These are phyloP conservation scores for Ispidina picta DNA, from an alignment of 2,797 vertebrate species.

Conservation along the genomic window DNA sequence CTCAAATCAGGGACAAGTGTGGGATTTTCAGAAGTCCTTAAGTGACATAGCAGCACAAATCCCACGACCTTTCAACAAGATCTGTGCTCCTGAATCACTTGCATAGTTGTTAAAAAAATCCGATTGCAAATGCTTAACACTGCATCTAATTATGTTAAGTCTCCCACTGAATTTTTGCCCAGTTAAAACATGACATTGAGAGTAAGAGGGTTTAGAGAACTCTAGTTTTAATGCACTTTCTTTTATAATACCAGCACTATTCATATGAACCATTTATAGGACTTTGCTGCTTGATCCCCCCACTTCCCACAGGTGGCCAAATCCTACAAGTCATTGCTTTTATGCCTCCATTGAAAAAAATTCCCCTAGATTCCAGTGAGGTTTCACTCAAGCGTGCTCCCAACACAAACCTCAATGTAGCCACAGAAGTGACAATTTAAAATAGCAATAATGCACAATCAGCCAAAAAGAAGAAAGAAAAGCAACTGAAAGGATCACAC, in stretches of 20 bases:
- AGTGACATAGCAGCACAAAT: conserved; percentile 47
- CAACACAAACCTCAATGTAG: neutral
- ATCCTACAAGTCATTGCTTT: neutral
- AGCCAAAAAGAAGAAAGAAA: neutral
- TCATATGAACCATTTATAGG: neutral
- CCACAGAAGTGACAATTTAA: neutral
- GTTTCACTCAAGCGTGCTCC: neutral
- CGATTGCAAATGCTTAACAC: neutral
- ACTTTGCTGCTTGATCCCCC: neutral
- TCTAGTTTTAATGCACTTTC: neutral
- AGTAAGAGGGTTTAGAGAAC: neutral
- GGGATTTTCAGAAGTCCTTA: conserved; percentile 61
- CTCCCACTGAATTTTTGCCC: conserved; percentile 4
- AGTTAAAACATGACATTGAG: neutral
- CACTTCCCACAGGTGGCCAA: neutral
- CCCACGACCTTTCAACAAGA: conserved; percentile 28
- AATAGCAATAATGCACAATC: neutral
- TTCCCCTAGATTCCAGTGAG: neutral
- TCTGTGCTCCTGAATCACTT: conserved; percentile 44
- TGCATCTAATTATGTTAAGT: conserved; percentile 13
- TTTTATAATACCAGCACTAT: neutral
- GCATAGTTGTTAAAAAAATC: neutral
- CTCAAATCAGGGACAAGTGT: conserved; percentile 49
- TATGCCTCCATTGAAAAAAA: neutral
- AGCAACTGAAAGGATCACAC: conserved; percentile 17